These are phyloP conservation scores for Mesembrinibis cayennensis DNA, from an alignment of 2,113 vertebrate species.

Conservation along the genomic window DNA sequence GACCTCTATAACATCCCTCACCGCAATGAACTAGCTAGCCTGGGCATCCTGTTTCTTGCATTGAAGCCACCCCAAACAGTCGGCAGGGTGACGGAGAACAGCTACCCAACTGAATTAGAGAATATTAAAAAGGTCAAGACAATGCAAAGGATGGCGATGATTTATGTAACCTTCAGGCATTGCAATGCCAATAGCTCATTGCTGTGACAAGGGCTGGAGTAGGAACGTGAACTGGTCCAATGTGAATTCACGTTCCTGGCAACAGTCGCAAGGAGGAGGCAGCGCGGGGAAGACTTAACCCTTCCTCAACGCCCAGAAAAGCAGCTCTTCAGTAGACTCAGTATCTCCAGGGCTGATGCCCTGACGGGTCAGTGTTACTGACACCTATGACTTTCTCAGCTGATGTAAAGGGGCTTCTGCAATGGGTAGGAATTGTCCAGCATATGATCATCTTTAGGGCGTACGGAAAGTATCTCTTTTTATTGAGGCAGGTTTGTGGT, in stretches of 20 bases:
- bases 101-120: constrained; percentile 48
- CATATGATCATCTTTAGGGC: background rate
- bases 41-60: background rate
- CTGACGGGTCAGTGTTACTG: background rate
- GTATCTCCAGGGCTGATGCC: background rate
- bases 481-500: background rate
- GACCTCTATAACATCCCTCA: constrained; percentile 14
- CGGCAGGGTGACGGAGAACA: constrained; percentile 22
- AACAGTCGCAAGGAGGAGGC: background rate
- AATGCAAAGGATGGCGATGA: constrained; percentile 22
- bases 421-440: background rate
- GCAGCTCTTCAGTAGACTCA: background rate
- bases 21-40: background rate
- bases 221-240: constrained; percentile 3
- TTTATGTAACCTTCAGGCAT: constrained; percentile 52
- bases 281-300: background rate
- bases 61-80: constrained; percentile 30
- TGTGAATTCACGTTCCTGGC: background rate
- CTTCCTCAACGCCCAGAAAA: background rate
- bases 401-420: background rate
- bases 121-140: constrained; percentile 62
- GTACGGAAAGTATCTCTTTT: rapidly evolving
- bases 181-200: constrained; percentile 48
- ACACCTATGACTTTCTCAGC: background rate
- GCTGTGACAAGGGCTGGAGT: constrained; percentile 27